Percentiles rank a stretch among this genome's conserved stretches.
phyloP scores from a whole-genome alignment of 1,140 invertebrate species.

The Drosophila ambigua region DNA sequence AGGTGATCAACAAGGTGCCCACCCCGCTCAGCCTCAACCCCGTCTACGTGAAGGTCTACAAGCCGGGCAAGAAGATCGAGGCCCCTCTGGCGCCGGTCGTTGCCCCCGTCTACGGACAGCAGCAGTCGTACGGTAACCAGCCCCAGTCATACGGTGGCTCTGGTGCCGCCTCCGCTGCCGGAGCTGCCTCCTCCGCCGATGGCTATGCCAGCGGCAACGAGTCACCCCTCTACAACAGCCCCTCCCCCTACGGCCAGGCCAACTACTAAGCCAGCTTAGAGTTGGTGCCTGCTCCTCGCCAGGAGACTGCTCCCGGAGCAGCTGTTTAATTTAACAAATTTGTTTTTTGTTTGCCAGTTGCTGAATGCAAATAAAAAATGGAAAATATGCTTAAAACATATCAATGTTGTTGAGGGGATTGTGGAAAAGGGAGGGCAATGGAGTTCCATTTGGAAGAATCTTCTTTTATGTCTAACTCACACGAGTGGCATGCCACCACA shows the following conservation, averaged over 20 bases:
- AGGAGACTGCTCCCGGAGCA: conserved; percentile 1
- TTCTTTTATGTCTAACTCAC: no score
- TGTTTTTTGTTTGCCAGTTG: conserved; percentile 47
- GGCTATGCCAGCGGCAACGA: conserved; percentile 57
- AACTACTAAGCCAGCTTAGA: conserved; percentile 52
- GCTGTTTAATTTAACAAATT: conserved; percentile 56
- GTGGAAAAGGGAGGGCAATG: neutral
- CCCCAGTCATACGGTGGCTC: conserved; percentile 50
- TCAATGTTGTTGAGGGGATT: neutral
- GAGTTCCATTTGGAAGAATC: no score
- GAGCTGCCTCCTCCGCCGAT: conserved; percentile 35
- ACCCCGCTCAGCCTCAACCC: conserved; percentile 79
- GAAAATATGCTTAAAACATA: conserved; percentile 52
- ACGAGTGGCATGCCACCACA: no score
- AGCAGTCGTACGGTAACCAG: conserved; percentile 42
- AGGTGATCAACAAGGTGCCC: conserved; percentile 82
- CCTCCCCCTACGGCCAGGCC: conserved; percentile 62
- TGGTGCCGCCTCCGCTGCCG: conserved; percentile 41
- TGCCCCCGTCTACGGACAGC: conserved; percentile 60
- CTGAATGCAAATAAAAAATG: conserved; percentile 65
- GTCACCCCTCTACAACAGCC: conserved; percentile 63
- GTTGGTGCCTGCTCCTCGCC: neutral
- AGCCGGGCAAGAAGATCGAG: conserved; percentile 81
- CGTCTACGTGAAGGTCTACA: conserved; percentile 82
- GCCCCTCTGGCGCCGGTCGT: conserved; percentile 74